A percentile compares a stretch with the other conserved stretches of the same genome.
phyloP scores from a whole-genome alignment of 2,113 vertebrate genomes.

The Sula dactylatra region DNA sequence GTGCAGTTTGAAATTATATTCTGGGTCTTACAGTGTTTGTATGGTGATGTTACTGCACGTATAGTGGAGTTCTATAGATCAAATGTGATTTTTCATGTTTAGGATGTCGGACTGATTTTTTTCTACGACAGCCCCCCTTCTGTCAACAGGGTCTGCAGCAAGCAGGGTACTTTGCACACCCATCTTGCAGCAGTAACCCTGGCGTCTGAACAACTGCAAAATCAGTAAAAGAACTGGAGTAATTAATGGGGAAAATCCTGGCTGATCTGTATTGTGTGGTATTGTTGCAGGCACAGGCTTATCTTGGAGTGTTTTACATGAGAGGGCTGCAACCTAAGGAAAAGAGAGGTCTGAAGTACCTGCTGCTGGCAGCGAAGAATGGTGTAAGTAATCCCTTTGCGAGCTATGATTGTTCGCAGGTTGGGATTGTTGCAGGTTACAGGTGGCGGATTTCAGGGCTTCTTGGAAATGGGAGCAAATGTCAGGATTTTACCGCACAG shows the following conservation, averaged over 20 bases:
- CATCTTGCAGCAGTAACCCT: not conserved
- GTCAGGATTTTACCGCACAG: not conserved
- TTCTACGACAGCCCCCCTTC: not conserved
- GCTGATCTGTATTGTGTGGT: not conserved
- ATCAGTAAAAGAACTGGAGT: not conserved
- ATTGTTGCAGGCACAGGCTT: slow-evolving; percentile 85
- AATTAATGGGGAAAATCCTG: not conserved
- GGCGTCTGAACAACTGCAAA: not conserved
- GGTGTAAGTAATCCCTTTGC: slow-evolving; percentile 68
- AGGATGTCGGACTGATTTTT: not conserved
- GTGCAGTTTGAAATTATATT: not conserved
- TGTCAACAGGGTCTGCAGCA: not conserved
- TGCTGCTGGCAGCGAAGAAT: slow-evolving; percentile 83
- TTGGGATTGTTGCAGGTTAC: not conserved
- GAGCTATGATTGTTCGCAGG: not conserved
- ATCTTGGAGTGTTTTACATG: slow-evolving; percentile 84
- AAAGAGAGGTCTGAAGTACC: slow-evolving; percentile 78
- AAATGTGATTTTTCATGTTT: not conserved
- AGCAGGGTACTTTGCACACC: not conserved
- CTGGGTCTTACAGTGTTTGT: not conserved
- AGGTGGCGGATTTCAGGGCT: not conserved
- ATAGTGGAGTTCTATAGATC: not conserved
- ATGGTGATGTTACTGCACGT: not conserved
- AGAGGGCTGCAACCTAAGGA: slow-evolving; percentile 72
- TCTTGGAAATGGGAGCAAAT: not conserved